These are phyloP conservation scores for Sitobion miscanthi DNA, from an alignment of 1,140 invertebrate genomes.

Conservation along the genomic window DNA sequence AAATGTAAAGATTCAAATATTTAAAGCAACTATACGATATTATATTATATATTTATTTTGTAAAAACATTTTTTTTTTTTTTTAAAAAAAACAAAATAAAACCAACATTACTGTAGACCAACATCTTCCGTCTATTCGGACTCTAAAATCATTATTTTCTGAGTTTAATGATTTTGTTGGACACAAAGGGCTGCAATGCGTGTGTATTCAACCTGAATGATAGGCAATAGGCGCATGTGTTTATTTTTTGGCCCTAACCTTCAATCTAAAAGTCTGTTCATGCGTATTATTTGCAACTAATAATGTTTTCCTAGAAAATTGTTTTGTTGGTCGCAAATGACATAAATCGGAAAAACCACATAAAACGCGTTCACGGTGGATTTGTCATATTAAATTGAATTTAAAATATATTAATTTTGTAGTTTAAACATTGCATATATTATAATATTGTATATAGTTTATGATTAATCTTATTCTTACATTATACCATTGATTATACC, in stretches of 20 bases:
- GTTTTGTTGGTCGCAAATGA: background rate
- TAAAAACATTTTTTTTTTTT: background rate
- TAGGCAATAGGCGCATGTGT: background rate
- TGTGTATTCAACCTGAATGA: constrained; percentile 14
- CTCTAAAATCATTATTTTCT: background rate
- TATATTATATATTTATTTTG: background rate
- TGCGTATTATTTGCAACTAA: background rate
- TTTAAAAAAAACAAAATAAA: background rate
- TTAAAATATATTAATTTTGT: background rate
- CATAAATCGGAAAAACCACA: background rate
- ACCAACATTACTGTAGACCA: background rate
- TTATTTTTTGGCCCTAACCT: background rate
- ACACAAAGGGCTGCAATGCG: background rate
- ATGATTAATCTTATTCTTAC: background rate
- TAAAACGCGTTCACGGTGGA: background rate
- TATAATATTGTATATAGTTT: background rate
- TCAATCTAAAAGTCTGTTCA: background rate
- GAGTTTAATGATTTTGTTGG: background rate
- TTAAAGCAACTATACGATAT: background rate
- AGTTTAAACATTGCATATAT: background rate
- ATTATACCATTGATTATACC: no score
- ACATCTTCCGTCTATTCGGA: background rate
- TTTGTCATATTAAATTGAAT: background rate
- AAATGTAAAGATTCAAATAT: background rate
- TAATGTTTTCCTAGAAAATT: background rate